Conservation (phyloP, 2,113 vertebrate species). For the Strix uralensis region DNA sequence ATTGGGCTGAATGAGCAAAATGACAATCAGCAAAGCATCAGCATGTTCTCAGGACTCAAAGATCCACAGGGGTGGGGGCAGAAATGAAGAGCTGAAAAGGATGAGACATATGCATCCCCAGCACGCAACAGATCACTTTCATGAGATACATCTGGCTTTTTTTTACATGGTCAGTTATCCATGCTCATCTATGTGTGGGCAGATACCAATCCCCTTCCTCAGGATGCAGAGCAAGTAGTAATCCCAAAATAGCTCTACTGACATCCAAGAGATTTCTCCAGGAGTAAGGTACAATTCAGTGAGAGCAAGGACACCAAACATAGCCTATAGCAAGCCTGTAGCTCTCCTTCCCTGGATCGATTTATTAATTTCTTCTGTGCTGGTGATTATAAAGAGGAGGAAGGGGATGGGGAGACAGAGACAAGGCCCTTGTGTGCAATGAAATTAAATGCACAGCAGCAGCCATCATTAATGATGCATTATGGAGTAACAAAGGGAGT, state of each 20-base stretch:
- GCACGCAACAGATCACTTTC: background rate
- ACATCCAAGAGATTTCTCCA: background rate
- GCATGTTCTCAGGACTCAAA: background rate
- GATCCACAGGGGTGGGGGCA: background rate
- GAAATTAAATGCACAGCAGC: conserved; percentile 66
- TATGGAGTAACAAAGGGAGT: conserved; percentile 59
- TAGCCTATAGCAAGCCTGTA: background rate
- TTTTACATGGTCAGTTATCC: background rate
- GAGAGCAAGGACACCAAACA: background rate
- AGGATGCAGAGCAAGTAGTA: background rate
- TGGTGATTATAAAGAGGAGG: conserved; percentile 21
- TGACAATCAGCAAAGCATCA: background rate
- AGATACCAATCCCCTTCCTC: background rate
- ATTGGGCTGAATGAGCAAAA: background rate
- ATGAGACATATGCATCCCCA: background rate
- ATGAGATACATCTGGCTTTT: background rate
- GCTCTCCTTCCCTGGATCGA: background rate
- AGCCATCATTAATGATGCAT: conserved; percentile 69
- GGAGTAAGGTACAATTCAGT: background rate
- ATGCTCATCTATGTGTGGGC: background rate
- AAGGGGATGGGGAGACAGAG: conserved; percentile 9
- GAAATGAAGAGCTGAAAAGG: background rate
- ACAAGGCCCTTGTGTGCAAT: conserved; percentile 57
- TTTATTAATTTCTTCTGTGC: conserved; percentile 56
- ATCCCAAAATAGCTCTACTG: background rate